These are phyloP conservation scores for Colletes collaris DNA, from an alignment of 2,888 invertebrate genomes.

Conservation along the genomic window DNA sequence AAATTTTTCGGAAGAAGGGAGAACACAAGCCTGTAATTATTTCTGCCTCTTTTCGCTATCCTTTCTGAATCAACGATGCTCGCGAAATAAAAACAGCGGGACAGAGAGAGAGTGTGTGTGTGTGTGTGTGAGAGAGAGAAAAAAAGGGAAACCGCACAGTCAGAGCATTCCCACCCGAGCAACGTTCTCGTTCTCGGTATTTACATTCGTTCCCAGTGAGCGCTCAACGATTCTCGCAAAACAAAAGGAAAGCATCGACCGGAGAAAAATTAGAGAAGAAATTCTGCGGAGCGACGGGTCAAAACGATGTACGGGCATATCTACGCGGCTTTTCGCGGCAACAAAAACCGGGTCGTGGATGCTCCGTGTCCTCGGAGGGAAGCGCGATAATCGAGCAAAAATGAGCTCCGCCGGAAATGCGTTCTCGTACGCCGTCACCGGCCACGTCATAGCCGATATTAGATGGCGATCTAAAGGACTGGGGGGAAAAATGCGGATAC, in stretches of 20 bases:
- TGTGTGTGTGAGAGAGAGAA: background rate
- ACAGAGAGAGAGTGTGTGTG: background rate
- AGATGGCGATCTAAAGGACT: background rate
- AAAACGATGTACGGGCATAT: slow-evolving; percentile 4
- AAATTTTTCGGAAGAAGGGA: slow-evolving; percentile 24
- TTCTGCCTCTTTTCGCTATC: slow-evolving; percentile 22
- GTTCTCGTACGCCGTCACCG: slow-evolving; percentile 3
- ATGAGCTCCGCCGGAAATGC: slow-evolving; percentile 10
- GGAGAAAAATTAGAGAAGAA: slow-evolving; percentile 19
- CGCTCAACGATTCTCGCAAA: slow-evolving; percentile 31
- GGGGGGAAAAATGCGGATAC: slow-evolving; percentile 14
- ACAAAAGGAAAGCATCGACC: slow-evolving; percentile 23
- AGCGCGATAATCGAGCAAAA: slow-evolving; percentile 11
- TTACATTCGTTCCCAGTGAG: slow-evolving; percentile 33
- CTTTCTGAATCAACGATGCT: slow-evolving; percentile 31
- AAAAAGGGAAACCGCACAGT: slow-evolving; percentile 21
- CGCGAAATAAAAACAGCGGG: background rate
- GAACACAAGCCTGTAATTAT: slow-evolving; percentile 23
- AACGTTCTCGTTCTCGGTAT: slow-evolving; percentile 25
- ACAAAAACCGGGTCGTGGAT: slow-evolving; percentile 2
- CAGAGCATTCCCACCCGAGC: slow-evolving; percentile 11
- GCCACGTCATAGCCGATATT: slow-evolving; percentile 16
- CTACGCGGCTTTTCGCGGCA: background rate
- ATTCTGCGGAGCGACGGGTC: slow-evolving; percentile 12
- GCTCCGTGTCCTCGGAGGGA: background rate